Evolutionary conservation across 2,888 invertebrate species (phyloP), one percentile per base, ranked within the genome.

Genomic region (Microplitis deprimator): DNA sequence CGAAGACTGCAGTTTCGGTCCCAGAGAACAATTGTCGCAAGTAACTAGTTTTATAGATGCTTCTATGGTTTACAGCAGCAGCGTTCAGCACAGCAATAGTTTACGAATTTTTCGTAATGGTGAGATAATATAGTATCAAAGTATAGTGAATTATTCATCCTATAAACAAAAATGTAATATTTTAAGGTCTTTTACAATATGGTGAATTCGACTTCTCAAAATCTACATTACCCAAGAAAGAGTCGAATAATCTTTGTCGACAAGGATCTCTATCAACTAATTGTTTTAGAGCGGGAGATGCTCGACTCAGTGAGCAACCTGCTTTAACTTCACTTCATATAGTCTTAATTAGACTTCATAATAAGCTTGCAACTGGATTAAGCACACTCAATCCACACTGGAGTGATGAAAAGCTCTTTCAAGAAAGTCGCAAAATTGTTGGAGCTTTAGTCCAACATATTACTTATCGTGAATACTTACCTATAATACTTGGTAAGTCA

Each of bases 381-480:
- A 92, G 93, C 5, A 92, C 92, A 68, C 85, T 96, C 62, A 97
- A 97, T 90, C 93, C 93, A 0, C 95, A 95, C 84, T 97, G 97
- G 97, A 94, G 94, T 84, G 97, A 97, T 86, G 97, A 97, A 86
- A 94, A 94, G 86, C 91, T 96, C 10, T 97, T 94, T 87, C 96
- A 96, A 85, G 97, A 97, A 89, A 93, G 96, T 0, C 91, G 97
- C 29, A 94, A 94, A 82, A 95, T 97, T 71, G 92, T 97, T 4
- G 94, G 94, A 0, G 96, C 96, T 13, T 92, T 95, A 87, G 91
- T 96, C 70, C 97, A 97, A 87, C 96, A 96, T 83, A 95, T 97
- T 76, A 96, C 95, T 0, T 97, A 95, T 85, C 92, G 94, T 3
- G 96, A 97, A 88, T 96, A 95, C 87, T 89, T 97, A 78, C 96